Evolutionary conservation across 2,797 vertebrate species (phyloP).

Genomic region (Argya squamiceps): DNA sequence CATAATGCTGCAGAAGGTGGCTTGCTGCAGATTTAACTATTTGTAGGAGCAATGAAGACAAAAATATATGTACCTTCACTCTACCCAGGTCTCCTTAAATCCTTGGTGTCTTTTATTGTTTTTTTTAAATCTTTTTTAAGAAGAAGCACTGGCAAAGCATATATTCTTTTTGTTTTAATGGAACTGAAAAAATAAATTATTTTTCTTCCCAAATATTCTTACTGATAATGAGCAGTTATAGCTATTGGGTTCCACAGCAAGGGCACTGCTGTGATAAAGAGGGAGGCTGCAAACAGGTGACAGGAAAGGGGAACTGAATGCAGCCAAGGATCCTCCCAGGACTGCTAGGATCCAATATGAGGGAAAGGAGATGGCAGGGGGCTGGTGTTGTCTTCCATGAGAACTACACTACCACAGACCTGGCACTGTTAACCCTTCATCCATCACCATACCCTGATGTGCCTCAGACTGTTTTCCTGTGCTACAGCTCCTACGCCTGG

Average conservation of each 20-base stretch:
- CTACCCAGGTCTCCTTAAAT: background rate
- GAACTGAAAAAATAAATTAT: background rate
- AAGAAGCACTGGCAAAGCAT: background rate
- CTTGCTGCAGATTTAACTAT: background rate
- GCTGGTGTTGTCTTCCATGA: background rate
- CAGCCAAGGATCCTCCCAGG: background rate
- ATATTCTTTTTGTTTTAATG: background rate
- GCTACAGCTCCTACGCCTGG: background rate
- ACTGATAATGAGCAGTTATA: background rate
- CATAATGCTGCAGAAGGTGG: background rate
- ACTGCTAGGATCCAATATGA: fast-evolving
- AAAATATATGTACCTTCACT: background rate
- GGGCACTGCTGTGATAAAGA: background rate
- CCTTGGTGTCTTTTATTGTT: background rate
- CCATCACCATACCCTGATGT: background rate
- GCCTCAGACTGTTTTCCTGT: background rate
- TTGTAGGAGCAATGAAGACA: background rate
- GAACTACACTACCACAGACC: background rate
- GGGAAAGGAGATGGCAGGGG: background rate
- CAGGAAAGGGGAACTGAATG: background rate
- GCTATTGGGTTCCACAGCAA: background rate
- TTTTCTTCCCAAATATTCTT: background rate
- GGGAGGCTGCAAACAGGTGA: background rate
- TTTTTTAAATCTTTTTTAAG: background rate
- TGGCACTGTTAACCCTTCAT: background rate